Conservation (phyloP, 2,888 invertebrate species). For the Macrosiphum euphorbiae region DNA sequence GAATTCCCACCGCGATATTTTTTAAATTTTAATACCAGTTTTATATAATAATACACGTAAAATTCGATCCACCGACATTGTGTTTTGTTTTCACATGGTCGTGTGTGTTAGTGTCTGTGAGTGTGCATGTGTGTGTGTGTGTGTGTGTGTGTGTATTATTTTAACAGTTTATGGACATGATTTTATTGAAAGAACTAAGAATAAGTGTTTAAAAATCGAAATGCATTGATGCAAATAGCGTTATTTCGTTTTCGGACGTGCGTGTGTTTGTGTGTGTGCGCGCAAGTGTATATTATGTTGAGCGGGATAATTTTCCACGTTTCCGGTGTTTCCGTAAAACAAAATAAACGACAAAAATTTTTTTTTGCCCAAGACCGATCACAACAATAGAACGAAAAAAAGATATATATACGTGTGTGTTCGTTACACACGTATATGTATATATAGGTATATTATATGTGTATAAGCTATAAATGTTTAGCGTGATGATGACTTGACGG, state of each 20-base stretch:
- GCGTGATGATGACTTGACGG: conserved; percentile 58
- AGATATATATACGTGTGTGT: conserved; percentile 28
- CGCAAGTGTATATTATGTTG: not conserved
- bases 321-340: conserved; percentile 59
- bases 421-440: not conserved
- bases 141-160: not conserved
- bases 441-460: not conserved
- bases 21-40: conserved; percentile 60
- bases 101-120: not conserved
- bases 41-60: conserved; percentile 38
- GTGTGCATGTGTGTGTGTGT: not conserved
- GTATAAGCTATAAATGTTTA: conserved; percentile 42
- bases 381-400: conserved; percentile 47
- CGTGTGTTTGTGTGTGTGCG: no score
- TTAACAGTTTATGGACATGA: conserved; percentile 8
- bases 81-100: conserved; percentile 32
- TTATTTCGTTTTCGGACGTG: not conserved
- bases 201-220: conserved; percentile 1
- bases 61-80: conserved; percentile 48
- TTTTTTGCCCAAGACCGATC: conserved; percentile 36
- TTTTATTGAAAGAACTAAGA: conserved; percentile 2
- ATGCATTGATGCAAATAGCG: conserved; percentile 22
- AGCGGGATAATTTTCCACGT: conserved; percentile 56
- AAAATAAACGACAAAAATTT: conserved; percentile 47
- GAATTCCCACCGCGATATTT: conserved; percentile 21